Evolutionary conservation across 2,797 vertebrate species (phyloP).

Genomic region (Clarias pachynema): DNA sequence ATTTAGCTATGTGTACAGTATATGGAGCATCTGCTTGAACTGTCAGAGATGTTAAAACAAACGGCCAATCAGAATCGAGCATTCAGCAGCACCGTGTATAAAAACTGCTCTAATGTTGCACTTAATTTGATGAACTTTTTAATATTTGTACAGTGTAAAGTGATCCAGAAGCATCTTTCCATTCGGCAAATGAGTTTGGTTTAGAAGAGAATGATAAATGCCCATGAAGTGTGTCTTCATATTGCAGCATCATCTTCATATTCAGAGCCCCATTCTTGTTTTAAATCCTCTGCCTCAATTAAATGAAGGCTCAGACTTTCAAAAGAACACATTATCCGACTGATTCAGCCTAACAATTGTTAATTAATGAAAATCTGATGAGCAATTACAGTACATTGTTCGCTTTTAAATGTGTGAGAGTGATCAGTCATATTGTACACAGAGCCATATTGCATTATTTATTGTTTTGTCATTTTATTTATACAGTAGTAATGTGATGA

Average conservation of each 20-base stretch:
- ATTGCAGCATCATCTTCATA: not conserved
- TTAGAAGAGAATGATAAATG: not conserved
- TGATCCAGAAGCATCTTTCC: not conserved
- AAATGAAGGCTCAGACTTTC: not conserved
- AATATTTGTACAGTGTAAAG: conserved; percentile 1
- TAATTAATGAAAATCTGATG: conserved; percentile 9
- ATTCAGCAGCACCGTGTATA: not conserved
- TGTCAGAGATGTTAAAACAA: not conserved
- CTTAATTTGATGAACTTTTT: conserved; percentile 3
- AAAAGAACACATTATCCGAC: not conserved
- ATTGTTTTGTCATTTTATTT: not conserved
- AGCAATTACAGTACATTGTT: conserved; percentile 7
- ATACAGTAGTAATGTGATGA: not conserved
- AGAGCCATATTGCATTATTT: not conserved
- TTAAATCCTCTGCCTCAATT: not conserved
- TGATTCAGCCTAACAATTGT: conserved; percentile 10
- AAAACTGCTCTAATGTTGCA: not conserved
- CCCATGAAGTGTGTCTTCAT: not conserved
- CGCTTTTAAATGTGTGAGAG: not conserved
- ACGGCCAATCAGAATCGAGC: not conserved
- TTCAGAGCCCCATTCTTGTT: not conserved
- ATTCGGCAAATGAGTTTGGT: not conserved
- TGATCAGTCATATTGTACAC: conserved; percentile 12
- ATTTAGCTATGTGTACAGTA: not conserved
- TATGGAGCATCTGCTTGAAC: not conserved